Evolutionary conservation across 2,797 vertebrate genomes (phyloP), one percentile per base, ranked within the genome.

Genomic region (Gastrophryne carolinensis): DNA sequence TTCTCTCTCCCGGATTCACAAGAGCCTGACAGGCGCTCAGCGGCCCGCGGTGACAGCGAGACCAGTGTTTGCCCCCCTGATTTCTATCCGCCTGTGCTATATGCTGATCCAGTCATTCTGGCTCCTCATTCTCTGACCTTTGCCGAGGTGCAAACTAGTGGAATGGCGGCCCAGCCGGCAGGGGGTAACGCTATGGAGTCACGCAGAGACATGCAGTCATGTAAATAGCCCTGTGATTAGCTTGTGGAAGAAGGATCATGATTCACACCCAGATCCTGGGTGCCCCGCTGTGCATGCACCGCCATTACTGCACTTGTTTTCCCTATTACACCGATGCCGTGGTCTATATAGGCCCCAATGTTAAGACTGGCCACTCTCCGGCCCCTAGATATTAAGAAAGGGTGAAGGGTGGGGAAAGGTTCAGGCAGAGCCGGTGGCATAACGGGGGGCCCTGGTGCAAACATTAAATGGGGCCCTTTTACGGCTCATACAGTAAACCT

Each of bases 11-110:
- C 8, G 13, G 63, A 65, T 9, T 64, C 58, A 41, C 15, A 2
- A 44, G 47, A 50, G 13, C 26, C 44, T 73, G 60, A 63, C 60
- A 73, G 58, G 60, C 49, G 5, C 41, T 53, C 10, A 32, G 27
- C 9, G 8, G 19, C 44, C 44, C 17, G 17, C 17, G 8, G 44
- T n/a, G 44, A 47, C 44, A 47, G 17, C 9, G 44, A n/a, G 13
- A n/a, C n/a, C 5, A 2, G 7, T 3, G 17, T 47, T n/a, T 21
- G n/a, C n/a, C n/a, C n/a, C n/a, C n/a, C n/a, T n/a, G n/a, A n/a
- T n/a, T 21, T 9, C 5, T 19, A 19, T 1, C 19, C 41, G 3
- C 41, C 41, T 17, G 7, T 47, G 44, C 21, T 19, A 47, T 19
- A 47, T n/a, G n/a, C n/a, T n/a, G n/a, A n/a, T n/a, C n/a, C n/a